Conservation (phyloP, 2,797 vertebrate genomes). For the Sebastes iracundus region DNA sequence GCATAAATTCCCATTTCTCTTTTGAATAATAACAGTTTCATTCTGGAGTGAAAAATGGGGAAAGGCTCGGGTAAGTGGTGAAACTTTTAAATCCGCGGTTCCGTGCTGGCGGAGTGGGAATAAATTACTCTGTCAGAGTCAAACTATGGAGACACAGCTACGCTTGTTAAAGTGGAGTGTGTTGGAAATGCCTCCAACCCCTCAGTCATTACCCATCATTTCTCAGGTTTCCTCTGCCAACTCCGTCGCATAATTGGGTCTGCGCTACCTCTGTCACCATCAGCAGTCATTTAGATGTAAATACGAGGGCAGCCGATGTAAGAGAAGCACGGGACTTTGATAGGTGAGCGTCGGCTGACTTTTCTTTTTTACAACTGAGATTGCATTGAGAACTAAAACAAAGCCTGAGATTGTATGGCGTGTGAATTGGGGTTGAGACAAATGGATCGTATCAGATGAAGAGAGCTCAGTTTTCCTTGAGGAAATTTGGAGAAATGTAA, state of each 20-base stretch:
- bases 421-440: neutral
- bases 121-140: conserved; percentile 75
- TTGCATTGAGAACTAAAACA: neutral
- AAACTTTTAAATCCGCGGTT: conserved; percentile 77
- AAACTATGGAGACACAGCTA: conserved; percentile 53
- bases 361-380: conserved; percentile 3
- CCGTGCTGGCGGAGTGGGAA: conserved; percentile 59
- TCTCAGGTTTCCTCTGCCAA: conserved; percentile 54
- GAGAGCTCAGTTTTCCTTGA: conserved; percentile 14
- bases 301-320: conserved; percentile 29
- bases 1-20: conserved; percentile 74
- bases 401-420: neutral
- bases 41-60: conserved; percentile 67
- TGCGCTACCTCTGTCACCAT: conserved; percentile 27
- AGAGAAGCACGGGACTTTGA: conserved; percentile 18
- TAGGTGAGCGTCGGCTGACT: neutral
- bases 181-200: conserved; percentile 54
- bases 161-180: conserved; percentile 52
- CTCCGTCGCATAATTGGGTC: conserved; percentile 54
- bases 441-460: conserved; percentile 22
- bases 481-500: conserved; percentile 3
- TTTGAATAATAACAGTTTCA: conserved; percentile 76
- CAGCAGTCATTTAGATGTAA: conserved; percentile 61
- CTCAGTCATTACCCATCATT: conserved; percentile 60
- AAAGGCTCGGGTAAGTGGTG: conserved; percentile 61